Conservation (phyloP, 2,113 vertebrate genomes). For the Diadophis punctatus region DNA sequence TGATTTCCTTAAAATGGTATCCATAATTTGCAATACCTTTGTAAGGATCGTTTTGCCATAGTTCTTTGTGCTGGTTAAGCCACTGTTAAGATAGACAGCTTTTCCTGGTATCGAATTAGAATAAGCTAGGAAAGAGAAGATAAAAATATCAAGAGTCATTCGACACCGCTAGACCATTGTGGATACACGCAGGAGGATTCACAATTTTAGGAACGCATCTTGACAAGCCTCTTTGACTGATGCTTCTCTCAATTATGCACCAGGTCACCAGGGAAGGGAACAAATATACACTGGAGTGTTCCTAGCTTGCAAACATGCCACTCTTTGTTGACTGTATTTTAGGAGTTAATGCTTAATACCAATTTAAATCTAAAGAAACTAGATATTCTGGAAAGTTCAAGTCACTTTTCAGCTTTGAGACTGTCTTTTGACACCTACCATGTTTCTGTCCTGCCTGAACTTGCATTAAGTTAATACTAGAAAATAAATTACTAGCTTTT, state of each 20-base stretch:
- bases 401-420: not conserved
- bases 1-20: not conserved
- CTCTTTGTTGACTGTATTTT: not conserved
- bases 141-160: slow-evolving; percentile 1
- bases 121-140: slow-evolving; percentile 74
- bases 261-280: not conserved
- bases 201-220: not conserved
- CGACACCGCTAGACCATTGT: not conserved
- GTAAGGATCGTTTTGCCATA: slow-evolving; percentile 99
- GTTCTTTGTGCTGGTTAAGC: slow-evolving; percentile 97
- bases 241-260: not conserved
- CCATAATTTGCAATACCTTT: slow-evolving; percentile 73
- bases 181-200: not conserved
- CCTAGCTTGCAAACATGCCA: not conserved
- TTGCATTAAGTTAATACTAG: not conserved
- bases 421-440: not conserved
- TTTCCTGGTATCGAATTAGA: slow-evolving; percentile 75
- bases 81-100: slow-evolving; percentile 92
- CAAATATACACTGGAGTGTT: not conserved
- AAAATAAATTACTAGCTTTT: not conserved
- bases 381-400: not conserved
- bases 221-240: not conserved
- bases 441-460: not conserved
- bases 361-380: not conserved
- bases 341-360: not conserved